A percentile compares a stretch with the other conserved stretches of the same genome.
phyloP scores from a whole-genome alignment of 2,113 vertebrate genomes.

The Eleginops maclovinus region DNA sequence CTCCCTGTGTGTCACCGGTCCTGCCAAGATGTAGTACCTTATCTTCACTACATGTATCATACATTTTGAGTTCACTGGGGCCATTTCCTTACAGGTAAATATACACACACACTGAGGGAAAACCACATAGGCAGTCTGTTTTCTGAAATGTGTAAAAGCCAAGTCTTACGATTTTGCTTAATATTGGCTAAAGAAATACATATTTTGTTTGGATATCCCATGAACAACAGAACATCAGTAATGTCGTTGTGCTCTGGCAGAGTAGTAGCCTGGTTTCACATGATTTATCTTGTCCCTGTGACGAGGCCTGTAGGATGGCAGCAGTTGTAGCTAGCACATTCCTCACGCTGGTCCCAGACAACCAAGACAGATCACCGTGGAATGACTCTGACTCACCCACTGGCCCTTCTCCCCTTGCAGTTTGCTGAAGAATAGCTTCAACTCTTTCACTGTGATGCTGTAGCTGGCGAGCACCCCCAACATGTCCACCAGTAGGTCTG shows the following conservation, averaged over 20 bases:
- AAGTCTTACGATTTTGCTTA: neutral
- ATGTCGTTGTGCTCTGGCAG: neutral
- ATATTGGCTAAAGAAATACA: neutral
- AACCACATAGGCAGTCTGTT: neutral
- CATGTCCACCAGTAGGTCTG: slow-evolving; percentile 98
- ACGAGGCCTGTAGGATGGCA: slow-evolving; percentile 40
- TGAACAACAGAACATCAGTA: neutral
- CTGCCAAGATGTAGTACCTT: slow-evolving; percentile 26
- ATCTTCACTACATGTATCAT: slow-evolving; percentile 23
- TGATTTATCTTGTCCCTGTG: slow-evolving; percentile 45
- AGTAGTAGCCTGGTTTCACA: slow-evolving; percentile 22
- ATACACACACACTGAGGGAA: neutral
- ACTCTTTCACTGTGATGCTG: slow-evolving; percentile 96
- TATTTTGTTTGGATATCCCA: neutral
- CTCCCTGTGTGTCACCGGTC: slow-evolving; percentile 64
- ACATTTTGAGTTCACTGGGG: slow-evolving; percentile 16
- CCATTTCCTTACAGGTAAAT: neutral
- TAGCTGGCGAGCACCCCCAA: slow-evolving; percentile 96
- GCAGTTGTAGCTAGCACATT: slow-evolving; percentile 56
- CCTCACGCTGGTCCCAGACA: slow-evolving; percentile 53
- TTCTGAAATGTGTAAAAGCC: neutral
- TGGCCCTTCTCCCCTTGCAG: slow-evolving; percentile 94
- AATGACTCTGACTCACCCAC: slow-evolving; percentile 89
- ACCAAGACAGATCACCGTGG: slow-evolving; percentile 39
- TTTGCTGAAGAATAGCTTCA: slow-evolving; percentile 98